phyloP scores from a whole-genome alignment of 2,888 invertebrate genomes.

The Plagiodera versicolora region DNA sequence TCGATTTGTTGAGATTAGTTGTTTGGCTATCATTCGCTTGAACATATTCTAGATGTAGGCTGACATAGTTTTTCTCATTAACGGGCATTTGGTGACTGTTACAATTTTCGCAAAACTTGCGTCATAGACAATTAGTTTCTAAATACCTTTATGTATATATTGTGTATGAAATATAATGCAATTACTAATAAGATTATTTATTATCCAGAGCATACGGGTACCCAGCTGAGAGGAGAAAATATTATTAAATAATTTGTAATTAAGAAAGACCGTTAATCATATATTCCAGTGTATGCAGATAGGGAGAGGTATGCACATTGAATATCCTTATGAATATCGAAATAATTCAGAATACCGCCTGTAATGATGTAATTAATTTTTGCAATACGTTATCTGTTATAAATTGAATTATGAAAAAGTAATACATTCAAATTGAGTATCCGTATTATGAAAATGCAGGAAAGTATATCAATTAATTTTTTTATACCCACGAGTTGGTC shows the following conservation, averaged over 20 bases:
- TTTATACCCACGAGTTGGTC: not conserved
- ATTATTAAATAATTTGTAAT: constrained; percentile 20
- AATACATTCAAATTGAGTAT: too few relatives aligned
- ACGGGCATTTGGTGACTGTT: not conserved
- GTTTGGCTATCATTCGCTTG: too few relatives aligned
- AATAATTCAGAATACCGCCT: not conserved
- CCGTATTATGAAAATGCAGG: not conserved
- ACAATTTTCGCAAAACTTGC: not conserved
- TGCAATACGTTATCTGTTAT: not conserved
- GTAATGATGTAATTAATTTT: not conserved
- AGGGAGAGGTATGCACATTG: not conserved
- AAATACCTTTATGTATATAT: not conserved
- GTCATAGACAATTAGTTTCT: constrained; percentile 1
- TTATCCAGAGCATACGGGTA: constrained; percentile 20
- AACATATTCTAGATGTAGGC: too few relatives aligned
- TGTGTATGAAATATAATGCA: not conserved
- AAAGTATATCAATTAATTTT: not conserved
- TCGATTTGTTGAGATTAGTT: too few relatives aligned
- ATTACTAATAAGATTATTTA: constrained; percentile 20
- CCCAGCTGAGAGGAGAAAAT: constrained; percentile 21
- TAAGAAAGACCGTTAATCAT: constrained; percentile 12
- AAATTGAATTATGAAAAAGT: too few relatives aligned
- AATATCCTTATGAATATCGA: not conserved
- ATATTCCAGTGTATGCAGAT: not conserved
- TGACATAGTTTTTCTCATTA: too few relatives aligned